These are phyloP conservation scores for Myrmecobius fasciatus DNA, from an alignment of 2,113 vertebrate species.

Conservation along the genomic window DNA sequence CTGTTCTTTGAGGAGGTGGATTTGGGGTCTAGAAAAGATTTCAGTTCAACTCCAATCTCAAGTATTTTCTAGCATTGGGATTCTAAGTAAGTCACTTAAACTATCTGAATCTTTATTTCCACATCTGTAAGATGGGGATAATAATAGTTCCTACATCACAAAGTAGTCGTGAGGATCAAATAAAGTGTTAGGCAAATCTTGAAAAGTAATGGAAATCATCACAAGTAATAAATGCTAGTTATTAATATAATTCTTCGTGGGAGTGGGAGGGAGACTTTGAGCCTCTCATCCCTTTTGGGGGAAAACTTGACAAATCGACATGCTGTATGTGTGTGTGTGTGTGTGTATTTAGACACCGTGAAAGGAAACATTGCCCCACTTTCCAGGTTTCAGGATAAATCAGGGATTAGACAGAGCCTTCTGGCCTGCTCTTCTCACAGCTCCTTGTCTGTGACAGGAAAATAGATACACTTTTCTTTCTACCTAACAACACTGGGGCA, in stretches of 20 bases:
- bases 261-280: neutral
- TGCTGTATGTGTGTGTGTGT: neutral
- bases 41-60: too few relatives aligned
- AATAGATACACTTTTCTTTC: conserved; percentile 47
- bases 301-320: neutral
- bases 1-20: neutral
- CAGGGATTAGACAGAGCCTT: conserved; percentile 18
- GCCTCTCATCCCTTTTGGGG: conserved; percentile 29
- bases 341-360: neutral
- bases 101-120: neutral
- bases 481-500: neutral
- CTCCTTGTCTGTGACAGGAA: conserved; percentile 43
- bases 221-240: too few relatives aligned
- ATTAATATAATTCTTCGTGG: conserved; percentile 39
- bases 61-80: neutral
- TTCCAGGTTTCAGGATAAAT: conserved; percentile 50
- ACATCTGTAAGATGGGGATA: neutral
- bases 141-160: neutral
- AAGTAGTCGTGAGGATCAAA: neutral
- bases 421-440: conserved; percentile 40
- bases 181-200: neutral
- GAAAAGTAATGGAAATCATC: neutral
- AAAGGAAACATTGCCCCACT: conserved; percentile 59
- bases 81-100: neutral
- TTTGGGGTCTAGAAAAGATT: neutral